Evolutionary conservation across 2,888 invertebrate genomes (phyloP), one percentile per base, ranked within the genome.

Genomic region (Alloscopus bannaensis): DNA sequence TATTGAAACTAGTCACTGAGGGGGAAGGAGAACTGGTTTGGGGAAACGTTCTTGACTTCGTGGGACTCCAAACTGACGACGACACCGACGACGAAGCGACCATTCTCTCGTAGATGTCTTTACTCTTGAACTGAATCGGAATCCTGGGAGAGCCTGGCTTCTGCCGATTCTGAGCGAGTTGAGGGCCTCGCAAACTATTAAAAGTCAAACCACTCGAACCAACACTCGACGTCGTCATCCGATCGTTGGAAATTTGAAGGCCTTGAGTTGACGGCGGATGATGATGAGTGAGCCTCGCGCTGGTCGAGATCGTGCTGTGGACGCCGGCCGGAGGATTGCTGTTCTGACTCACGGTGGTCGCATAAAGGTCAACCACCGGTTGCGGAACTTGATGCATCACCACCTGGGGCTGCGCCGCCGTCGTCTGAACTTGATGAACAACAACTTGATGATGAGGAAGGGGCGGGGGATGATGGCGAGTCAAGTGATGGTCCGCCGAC

Each of bases 401-500:
- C 8, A n/a, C 6, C 13, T 3, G 57, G 13, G 28, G 26, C 13
- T 11, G 57, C 3, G 2, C 28, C 16, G 1, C 1, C n/a, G n/a
- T n/a, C n/a, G n/a, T n/a, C n/a, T n/a, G n/a, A n/a, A n/a, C n/a
- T n/a, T n/a, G 59, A 13, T 29, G 29, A 18, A 28, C 29, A 28
- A n/a, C n/a, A n/a, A n/a, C n/a, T n/a, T n/a, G n/a, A n/a, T n/a
- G 20, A 20, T 45, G 45, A 45, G 18, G 4, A n/a, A 3, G 45
- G 20, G 20, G 45, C 13, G 13, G 24, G 18, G 31, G 20, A 18
- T 36, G 20, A 50, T 42, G 62, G 13, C 24, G 45, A 57, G 18
- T 69, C 26, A 42, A 26, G 42, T 55, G 66, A 69, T 69, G 55
- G 42, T 28, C 65, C 29, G 28, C 36, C n/a, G 26, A 26, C 24